Evolutionary conservation across 2,113 vertebrate species (phyloP), one percentile per base, ranked within the genome.

Genomic region (Urocitellus parryii): DNA sequence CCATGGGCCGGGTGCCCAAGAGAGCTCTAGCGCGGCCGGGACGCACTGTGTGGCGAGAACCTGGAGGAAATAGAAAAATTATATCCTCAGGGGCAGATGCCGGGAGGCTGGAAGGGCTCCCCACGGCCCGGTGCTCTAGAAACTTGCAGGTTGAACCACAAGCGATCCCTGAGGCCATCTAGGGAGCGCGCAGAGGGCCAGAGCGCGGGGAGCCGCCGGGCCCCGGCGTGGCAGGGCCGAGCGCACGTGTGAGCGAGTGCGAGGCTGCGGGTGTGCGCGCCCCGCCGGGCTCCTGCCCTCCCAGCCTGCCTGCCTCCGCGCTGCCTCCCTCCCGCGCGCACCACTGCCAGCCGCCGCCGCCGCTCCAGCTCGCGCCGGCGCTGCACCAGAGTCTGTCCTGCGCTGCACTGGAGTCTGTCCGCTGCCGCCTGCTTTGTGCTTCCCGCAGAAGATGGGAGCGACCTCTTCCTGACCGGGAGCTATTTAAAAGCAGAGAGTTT

Each of bases 271-370:
- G 76, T 61, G 88, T 79, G 96, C 89, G 96, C 97, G 97, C 97
- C 94, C 97, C 97, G 70, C 98, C 94, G 92, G 96, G 95, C 95
- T 95, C 81, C 93, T 93, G 92, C 63, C 97, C 90, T 95, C 97
- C 95, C 96, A 68, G 92, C 94, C 94, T 58, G 78, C 92, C 80
- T 97, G 96, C 96, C 45, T 29, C 94, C 76, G 93, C 79, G 11
- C 94, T 77, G 93, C 96, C 96, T 94, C 92, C 97, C 96, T 94
- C 97, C 97, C 53, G 91, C 96, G 96, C 96, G 89, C 65, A 89
- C 96, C 94, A 94, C 93, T 88, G 63, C 77, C 89, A 42, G 97
- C 76, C 0, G 58, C 45, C 7, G 45, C 92, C 92, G 87, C 87
- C 24, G 96, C 97, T 91, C 73, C 92, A 29, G 97, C 68, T 96